Evolutionary conservation across 2,888 invertebrate genomes (phyloP), one percentile per base, ranked within the genome.

Genomic region (Epirrita christyi): DNA sequence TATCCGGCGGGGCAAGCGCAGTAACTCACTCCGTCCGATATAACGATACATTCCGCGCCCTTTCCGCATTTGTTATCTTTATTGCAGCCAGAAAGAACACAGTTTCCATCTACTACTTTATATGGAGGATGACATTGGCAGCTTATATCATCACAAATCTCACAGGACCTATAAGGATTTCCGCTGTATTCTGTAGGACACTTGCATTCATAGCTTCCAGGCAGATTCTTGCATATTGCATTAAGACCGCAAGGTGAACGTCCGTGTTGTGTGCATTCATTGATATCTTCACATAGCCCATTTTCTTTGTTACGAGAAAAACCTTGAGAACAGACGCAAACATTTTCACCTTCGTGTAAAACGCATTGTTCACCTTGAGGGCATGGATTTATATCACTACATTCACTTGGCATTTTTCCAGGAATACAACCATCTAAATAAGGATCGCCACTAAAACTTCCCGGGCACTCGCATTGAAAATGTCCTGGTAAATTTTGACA

Each of bases 1-100:
- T 94, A 97, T 11, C 98, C 98, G 78, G 96, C 95, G 6, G 98
- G 98, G 79, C 98, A 98, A 47, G 98, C 98, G 73, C 98, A 98
- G 78, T 98, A 98, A 80, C 97, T 98, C 0, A 97, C 96, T 47
- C 96, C 97, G 27, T 97, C 97, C 10, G 97, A 96, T 68, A 98
- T 97, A 3, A 96, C 94, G 54, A 98, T 96, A 75, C 98, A 98
- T 76, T 98, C 97, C 0, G 98, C 98, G 8, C 97, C 97, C 61
- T 94, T 93, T 0, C 97, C 96, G 81, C 98, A 98, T 68, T 95
- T 95, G 62, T 96, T 96, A 37, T 95, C 95, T 68, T 94, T 94
- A 1, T 95, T 95, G 78, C 98, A 98, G 41, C 96, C 97, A 10
- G 97, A 96, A 59, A 98, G 86, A 27, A 97, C 96, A 80, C 98